Conservation (phyloP, 1,140 invertebrate species). For the Eumeta japonica region DNA sequence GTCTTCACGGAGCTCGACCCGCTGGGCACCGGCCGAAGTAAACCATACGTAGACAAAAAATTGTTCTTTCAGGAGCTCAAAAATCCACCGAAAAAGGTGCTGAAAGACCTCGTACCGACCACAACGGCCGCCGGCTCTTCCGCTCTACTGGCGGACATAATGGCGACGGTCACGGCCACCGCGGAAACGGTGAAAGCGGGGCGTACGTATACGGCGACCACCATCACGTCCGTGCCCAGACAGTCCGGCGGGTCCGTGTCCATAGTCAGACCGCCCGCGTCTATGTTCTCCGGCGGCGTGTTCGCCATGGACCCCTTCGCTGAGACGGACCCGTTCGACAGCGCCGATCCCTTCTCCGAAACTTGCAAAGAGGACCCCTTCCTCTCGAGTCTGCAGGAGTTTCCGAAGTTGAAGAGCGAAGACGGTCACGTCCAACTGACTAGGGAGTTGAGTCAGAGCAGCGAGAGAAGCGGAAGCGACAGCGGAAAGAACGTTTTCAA, state of each 20-base stretch:
- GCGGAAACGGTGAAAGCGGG: constrained; percentile 19
- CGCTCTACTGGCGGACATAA: constrained; percentile 33
- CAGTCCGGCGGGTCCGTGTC: constrained; percentile 52
- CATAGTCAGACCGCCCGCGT: constrained; percentile 33
- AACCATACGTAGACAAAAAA: constrained; percentile 91
- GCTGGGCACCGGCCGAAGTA: constrained; percentile 82
- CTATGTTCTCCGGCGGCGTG: constrained; percentile 26
- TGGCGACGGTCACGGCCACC: constrained; percentile 24
- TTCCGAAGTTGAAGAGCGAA: constrained; percentile 27
- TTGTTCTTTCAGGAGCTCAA: constrained; percentile 92
- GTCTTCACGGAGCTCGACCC: constrained; percentile 92
- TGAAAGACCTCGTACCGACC: constrained; percentile 74
- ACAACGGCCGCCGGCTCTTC: constrained; percentile 21
- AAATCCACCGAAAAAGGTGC: constrained; percentile 86
- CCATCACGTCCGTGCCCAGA: constrained; percentile 48
- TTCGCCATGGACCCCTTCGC: constrained; percentile 67
- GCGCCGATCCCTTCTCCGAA: constrained; percentile 65
- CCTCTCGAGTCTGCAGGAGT: constrained; percentile 44
- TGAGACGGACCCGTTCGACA: constrained; percentile 70
- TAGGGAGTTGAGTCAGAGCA: not conserved
- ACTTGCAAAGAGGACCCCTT: constrained; percentile 64
- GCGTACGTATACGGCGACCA: constrained; percentile 36
- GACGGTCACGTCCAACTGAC: not conserved
- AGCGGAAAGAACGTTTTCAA: constrained; percentile 44
- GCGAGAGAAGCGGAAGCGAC: constrained; percentile 18